Base-by-base conservation (phyloP, 2,888 invertebrate species). In the Synanthedon andrenaeformis region DNA sequence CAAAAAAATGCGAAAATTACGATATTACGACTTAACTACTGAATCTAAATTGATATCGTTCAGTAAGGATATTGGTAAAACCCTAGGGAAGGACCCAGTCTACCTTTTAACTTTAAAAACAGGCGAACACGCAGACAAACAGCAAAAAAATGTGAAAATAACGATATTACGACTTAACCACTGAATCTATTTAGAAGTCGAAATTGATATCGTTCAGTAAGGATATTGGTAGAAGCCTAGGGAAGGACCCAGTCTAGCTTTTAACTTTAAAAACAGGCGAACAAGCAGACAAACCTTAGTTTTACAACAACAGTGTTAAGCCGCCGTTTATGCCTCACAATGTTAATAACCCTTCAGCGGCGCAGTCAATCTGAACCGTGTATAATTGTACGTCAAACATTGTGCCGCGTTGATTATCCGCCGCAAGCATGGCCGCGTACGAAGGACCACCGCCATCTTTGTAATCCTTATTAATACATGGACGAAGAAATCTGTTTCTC, bases 371-470 rank as follows among this genome's bases (percentile, higher is more conserved):
- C 57, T 53, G 54, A 53, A 51, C 60, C 70, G 66, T 64, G 58
- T 51, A 59, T 61, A 68, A 69, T 68, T 64, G 58, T 56, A 59
- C 56, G 68, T 67, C 69, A 69, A 70, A 70, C 64, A 70, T 48
- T 57, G 51, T 53, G 51, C 51, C 54, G 52, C 48, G 52, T 50
- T 52, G 52, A 54, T 45, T 49, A 49, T 49, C 17, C 49, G 23
- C 49, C 17, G 23, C 23, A 19, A 49, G 45, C 45, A 45, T 45
- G 13, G 10, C 45, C n/a, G n/a, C 45, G 45, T 13, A 5, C 13
- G 45, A 45, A 45, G 14, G 45, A 45, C 14, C 45, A 45, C 13
- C 13, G 45, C 14, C 14, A 12, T 11, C 45, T 13, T 14, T 45
- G n/a, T 45, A 45, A 45, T 45, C 45, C 45, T 45, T 45, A 45